A percentile compares a stretch with the other conserved stretches of the same genome.
phyloP scores from a whole-genome alignment of 2,113 vertebrate genomes.

The Rallus limicola region DNA sequence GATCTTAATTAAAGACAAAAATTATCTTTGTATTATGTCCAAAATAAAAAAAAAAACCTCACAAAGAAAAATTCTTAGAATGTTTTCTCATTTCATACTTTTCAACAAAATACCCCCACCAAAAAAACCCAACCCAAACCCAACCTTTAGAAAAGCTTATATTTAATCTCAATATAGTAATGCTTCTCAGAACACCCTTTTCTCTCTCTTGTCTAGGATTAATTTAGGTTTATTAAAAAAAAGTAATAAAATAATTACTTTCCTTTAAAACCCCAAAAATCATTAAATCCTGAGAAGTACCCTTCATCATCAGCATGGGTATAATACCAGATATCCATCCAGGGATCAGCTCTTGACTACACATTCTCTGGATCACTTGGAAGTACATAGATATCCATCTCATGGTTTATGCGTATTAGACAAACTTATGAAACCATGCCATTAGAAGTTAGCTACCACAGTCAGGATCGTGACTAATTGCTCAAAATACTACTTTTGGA shows the following conservation, averaged over 20 bases:
- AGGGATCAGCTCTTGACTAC: not conserved
- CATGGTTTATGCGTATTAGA: not conserved
- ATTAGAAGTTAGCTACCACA: not conserved
- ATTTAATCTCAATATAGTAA: not conserved
- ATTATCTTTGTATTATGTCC: not conserved
- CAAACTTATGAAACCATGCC: not conserved
- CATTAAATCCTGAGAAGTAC: not conserved
- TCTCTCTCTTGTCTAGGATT: not conserved
- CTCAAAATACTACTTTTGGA: not conserved
- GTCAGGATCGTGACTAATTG: not conserved
- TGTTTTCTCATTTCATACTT: not conserved
- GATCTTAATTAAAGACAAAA: not conserved
- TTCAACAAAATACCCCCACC: not conserved
- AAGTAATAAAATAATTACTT: not conserved
- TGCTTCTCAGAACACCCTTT: not conserved
- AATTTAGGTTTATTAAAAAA: not conserved
- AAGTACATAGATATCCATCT: not conserved
- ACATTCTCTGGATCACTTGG: not conserved
- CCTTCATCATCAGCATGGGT: not conserved
- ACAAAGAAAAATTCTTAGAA: not conserved
- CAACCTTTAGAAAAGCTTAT: not conserved
- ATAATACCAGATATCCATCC: not conserved
- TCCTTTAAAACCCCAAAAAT: not conserved
- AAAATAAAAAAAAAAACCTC: not conserved
- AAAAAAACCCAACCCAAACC: no score